A percentile compares a stretch with the other conserved stretches of the same genome.
Conservation (phyloP, 2,888 invertebrate species). For the Rhopalosiphum nymphaeae region DNA sequence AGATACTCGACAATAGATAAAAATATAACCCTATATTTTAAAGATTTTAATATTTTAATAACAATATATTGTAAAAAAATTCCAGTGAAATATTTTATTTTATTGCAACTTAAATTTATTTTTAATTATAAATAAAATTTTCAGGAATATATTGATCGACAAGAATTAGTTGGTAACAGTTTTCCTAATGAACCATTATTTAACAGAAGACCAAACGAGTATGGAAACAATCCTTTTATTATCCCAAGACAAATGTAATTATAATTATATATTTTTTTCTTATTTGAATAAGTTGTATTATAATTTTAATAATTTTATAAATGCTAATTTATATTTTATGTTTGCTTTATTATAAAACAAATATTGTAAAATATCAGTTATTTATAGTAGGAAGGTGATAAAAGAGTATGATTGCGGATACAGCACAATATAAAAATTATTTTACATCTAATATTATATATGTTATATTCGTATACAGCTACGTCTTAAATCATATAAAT, state of each 20-base stretch:
- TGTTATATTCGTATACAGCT: background rate
- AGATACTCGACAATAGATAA: background rate
- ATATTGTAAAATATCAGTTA: constrained; percentile 20
- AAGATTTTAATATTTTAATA: background rate
- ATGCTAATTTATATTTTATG: constrained; percentile 30
- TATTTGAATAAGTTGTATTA: background rate
- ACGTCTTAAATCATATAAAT: background rate
- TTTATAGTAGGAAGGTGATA: background rate
- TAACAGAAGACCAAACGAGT: constrained; percentile 52
- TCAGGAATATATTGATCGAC: constrained; percentile 49
- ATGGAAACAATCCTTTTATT: constrained; percentile 54
- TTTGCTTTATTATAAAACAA: background rate
- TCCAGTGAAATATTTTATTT: background rate
- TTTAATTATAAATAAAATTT: background rate
- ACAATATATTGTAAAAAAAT: background rate
- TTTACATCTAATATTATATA: background rate
- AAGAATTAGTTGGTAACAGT: constrained; percentile 47
- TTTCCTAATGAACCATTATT: constrained; percentile 43
- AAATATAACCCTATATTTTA: background rate
- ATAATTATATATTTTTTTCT: constrained; percentile 37
- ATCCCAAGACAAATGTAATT: constrained; percentile 42
- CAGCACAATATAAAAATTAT: background rate
- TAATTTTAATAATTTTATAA: background rate
- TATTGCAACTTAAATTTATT: background rate
- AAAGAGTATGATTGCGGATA: background rate